phyloP scores from a whole-genome alignment of 2,888 invertebrate genomes.

The Agrilus mali region DNA sequence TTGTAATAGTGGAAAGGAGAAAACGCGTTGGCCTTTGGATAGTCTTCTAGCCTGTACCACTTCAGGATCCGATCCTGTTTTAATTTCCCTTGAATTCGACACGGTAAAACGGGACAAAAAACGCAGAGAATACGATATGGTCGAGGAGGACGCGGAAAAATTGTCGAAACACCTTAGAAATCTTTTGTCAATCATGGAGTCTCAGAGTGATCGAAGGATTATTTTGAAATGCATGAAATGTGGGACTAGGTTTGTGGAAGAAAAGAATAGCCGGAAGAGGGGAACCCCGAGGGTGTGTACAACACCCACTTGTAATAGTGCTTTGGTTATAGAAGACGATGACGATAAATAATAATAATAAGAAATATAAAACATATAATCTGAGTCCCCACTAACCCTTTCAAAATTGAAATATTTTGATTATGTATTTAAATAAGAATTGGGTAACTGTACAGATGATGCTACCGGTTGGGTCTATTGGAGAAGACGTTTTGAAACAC shows the following conservation, averaged over 20 bases:
- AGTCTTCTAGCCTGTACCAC: constrained; percentile 39
- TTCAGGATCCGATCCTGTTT: constrained; percentile 20
- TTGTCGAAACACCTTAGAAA: constrained; percentile 21
- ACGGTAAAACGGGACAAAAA: constrained; percentile 44
- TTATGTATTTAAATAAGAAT: too few relatives aligned
- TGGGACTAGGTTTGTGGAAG: constrained; percentile 44
- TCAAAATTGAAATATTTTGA: too few relatives aligned
- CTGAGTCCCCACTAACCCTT: too few relatives aligned
- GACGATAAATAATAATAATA: constrained; percentile 18
- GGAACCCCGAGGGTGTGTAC: constrained; percentile 35
- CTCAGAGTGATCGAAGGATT: constrained; percentile 34
- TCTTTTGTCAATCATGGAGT: constrained; percentile 18
- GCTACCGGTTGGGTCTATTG: too few relatives aligned
- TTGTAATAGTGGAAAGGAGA: constrained; percentile 24
- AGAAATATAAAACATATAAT: too few relatives aligned
- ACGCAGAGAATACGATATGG: constrained; percentile 44
- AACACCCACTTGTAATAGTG: constrained; percentile 39
- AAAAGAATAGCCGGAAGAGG: constrained; percentile 22
- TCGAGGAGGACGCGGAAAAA: constrained; percentile 40
- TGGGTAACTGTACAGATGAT: too few relatives aligned
- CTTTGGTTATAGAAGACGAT: constrained; percentile 41
- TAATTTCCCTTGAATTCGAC: constrained; percentile 46
- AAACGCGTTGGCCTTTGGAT: constrained; percentile 37
- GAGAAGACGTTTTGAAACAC: too few relatives aligned
- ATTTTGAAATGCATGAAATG: constrained; percentile 51